These are phyloP conservation scores for Heliangelus exortis DNA, from an alignment of 2,797 vertebrate species.

Conservation along the genomic window DNA sequence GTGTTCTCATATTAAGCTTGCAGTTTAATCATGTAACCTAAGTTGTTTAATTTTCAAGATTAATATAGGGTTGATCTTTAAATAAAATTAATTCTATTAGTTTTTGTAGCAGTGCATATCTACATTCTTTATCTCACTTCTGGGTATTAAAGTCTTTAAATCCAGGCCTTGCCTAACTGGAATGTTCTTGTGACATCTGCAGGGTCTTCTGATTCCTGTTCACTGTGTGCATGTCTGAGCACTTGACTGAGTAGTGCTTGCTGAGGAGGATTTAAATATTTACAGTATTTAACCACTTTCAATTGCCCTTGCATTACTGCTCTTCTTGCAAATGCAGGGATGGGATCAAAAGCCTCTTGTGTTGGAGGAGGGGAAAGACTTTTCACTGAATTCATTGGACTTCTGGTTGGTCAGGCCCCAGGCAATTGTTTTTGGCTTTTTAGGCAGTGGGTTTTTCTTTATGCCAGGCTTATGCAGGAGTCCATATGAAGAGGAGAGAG, in stretches of 20 bases:
- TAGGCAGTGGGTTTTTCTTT: not conserved
- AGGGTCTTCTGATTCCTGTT: not conserved
- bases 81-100: not conserved
- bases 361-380: not conserved
- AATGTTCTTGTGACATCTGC: not conserved
- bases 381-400: not conserved
- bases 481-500: not conserved
- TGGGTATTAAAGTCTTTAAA: not conserved
- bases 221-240: not conserved
- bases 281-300: not conserved
- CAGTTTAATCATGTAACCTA: not conserved
- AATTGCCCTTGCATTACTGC: not conserved
- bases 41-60: not conserved
- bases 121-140: not conserved
- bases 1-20: not conserved
- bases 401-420: not conserved
- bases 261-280: accelerated
- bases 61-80: not conserved
- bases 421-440: not conserved
- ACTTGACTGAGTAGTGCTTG: not conserved
- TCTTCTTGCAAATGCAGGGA: not conserved
- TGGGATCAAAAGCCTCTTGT: not conserved
- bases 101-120: not conserved
- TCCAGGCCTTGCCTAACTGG: not conserved
- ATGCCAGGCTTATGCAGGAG: not conserved